Evolutionary conservation across 1,140 invertebrate genomes (phyloP).

Genomic region (Cyclargus thomasi): DNA sequence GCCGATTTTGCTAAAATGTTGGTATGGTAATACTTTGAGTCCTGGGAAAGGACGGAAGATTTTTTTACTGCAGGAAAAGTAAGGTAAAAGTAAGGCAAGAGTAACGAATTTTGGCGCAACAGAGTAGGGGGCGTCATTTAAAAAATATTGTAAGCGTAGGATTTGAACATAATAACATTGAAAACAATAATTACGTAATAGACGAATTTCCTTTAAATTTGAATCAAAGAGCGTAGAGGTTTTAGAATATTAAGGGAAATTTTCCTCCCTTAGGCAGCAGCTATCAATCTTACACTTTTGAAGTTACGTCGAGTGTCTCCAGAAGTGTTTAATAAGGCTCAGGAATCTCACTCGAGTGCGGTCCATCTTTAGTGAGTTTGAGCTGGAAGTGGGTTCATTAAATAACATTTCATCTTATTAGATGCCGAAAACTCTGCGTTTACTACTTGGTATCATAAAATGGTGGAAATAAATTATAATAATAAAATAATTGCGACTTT

Average conservation of each 20-base stretch:
- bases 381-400: constrained; percentile 2
- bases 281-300: constrained; percentile 10
- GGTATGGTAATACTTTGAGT: too few species aligned
- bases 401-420: neutral
- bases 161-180: neutral
- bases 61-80: too few species aligned
- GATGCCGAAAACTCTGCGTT: too few species aligned
- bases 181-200: neutral
- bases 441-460: too few species aligned
- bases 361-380: neutral
- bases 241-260: constrained; percentile 6
- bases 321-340: neutral
- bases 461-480: too few species aligned
- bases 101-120: too few species aligned
- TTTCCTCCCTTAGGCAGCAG: neutral
- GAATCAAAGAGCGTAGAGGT: neutral
- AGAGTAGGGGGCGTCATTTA: too few species aligned
- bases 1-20: too few species aligned
- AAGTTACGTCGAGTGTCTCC: constrained; percentile 7
- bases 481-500: too few species aligned
- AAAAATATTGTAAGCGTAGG: neutral
- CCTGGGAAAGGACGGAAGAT: too few species aligned
- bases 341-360: constrained; percentile 7
- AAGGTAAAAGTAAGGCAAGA: too few species aligned
- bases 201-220: neutral